Conservation (phyloP, 2,888 invertebrate species). For the Hydroisotoma schaefferi region DNA sequence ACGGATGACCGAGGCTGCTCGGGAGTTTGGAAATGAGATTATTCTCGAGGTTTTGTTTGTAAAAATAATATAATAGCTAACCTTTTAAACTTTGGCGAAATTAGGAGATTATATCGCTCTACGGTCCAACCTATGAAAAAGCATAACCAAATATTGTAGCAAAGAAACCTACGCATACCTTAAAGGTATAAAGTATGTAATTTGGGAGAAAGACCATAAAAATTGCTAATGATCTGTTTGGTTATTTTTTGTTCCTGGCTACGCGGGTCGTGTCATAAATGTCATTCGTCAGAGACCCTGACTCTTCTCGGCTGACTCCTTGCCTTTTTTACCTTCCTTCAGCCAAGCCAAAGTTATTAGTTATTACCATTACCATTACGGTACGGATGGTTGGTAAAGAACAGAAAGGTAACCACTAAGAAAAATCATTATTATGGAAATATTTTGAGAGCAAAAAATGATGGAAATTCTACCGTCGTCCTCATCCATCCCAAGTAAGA, state of each 20-base stretch:
- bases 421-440: slow-evolving; percentile 19
- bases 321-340: neutral
- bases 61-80: too few relatives aligned
- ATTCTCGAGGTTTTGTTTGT: too few relatives aligned
- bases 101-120: too few relatives aligned
- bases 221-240: slow-evolving; percentile 19
- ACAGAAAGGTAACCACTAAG: slow-evolving; percentile 3
- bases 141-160: too few relatives aligned
- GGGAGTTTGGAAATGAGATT: too few relatives aligned
- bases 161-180: too few relatives aligned
- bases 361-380: too few relatives aligned
- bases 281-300: slow-evolving; percentile 15
- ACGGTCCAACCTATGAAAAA: too few relatives aligned
- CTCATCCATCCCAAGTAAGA: neutral
- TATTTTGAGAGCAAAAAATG: slow-evolving; percentile 16
- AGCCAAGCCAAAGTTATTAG: neutral
- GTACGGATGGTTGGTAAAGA: neutral
- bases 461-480: neutral
- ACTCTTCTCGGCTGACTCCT: too few relatives aligned
- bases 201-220: slow-evolving; percentile 12
- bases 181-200: neutral
- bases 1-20: too few relatives aligned
- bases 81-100: too few relatives aligned
- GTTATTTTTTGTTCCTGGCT: slow-evolving; percentile 9
- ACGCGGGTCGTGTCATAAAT: slow-evolving; percentile 20